Conservation (phyloP, 2,888 invertebrate genomes). For the Bellardia pandia region DNA sequence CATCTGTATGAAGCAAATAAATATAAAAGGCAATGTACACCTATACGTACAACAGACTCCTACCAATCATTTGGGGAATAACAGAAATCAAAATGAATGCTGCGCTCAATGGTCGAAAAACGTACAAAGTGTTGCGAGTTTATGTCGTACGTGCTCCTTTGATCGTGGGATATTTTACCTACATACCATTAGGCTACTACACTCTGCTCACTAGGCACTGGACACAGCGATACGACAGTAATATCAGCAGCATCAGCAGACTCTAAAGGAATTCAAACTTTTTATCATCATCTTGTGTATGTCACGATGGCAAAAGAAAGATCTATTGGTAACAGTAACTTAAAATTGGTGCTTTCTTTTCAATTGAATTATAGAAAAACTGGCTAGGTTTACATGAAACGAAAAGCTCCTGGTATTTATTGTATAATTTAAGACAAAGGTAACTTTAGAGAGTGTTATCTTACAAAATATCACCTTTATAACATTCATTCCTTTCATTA, state of each 20-base stretch:
- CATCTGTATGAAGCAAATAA: slow-evolving; percentile 48
- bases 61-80: slow-evolving; percentile 40
- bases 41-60: slow-evolving; percentile 33
- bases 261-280: slow-evolving; percentile 38
- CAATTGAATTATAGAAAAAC: no score
- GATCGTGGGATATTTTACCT: slow-evolving; percentile 75
- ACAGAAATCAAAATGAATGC: slow-evolving; percentile 21
- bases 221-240: not conserved
- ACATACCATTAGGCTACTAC: slow-evolving; percentile 67
- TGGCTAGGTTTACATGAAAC: no score
- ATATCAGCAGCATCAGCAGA: slow-evolving; percentile 32
- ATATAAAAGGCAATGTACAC: not conserved
- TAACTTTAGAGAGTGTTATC: no score
- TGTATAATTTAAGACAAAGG: no score
- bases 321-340: no score
- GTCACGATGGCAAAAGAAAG: not conserved
- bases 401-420: no score
- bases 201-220: slow-evolving; percentile 17
- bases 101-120: slow-evolving; percentile 46
- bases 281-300: not conserved
- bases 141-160: slow-evolving; percentile 74
- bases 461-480: not conserved
- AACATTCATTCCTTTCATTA: slow-evolving; percentile 26
- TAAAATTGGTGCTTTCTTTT: no score
- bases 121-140: slow-evolving; percentile 66